Evolutionary conservation across 2,888 invertebrate genomes (phyloP).

Genomic region (Cephus pygmeus): DNA sequence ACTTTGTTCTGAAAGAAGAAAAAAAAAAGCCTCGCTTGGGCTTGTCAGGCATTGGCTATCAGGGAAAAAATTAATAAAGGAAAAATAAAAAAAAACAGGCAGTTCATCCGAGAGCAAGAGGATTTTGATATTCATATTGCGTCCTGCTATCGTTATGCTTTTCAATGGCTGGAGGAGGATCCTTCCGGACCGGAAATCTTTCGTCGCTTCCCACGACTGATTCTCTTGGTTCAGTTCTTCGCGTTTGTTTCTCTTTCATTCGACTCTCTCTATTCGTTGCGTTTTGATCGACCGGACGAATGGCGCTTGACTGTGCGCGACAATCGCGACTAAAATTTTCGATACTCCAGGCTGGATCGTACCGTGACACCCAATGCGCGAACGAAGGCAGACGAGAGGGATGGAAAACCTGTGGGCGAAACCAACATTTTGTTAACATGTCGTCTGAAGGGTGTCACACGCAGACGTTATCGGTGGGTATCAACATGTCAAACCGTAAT

Average conservation of each 20-base stretch:
- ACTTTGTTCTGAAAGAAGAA: background rate
- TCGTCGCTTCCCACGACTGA: background rate
- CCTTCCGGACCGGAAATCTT: background rate
- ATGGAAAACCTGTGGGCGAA: background rate
- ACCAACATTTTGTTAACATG: conserved; percentile 4
- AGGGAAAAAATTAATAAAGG: background rate
- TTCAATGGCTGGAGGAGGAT: background rate
- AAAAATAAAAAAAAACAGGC: background rate
- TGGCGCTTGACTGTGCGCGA: background rate
- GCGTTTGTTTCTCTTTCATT: background rate
- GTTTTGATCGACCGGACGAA: background rate
- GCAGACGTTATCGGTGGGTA: conserved; percentile 10
- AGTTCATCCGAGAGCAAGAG: background rate
- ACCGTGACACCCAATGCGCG: background rate
- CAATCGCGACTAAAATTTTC: background rate
- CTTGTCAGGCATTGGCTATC: background rate
- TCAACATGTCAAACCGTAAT: conserved; percentile 10
- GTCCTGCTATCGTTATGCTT: background rate
- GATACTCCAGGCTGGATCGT: background rate
- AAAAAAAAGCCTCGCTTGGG: background rate
- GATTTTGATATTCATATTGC: background rate
- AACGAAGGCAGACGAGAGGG: background rate
- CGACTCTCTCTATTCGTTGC: background rate
- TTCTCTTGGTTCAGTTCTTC: background rate
- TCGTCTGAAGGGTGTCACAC: conserved; percentile 3